Base-by-base conservation (phyloP, 2,888 invertebrate genomes). In the Clunio marinus region DNA sequence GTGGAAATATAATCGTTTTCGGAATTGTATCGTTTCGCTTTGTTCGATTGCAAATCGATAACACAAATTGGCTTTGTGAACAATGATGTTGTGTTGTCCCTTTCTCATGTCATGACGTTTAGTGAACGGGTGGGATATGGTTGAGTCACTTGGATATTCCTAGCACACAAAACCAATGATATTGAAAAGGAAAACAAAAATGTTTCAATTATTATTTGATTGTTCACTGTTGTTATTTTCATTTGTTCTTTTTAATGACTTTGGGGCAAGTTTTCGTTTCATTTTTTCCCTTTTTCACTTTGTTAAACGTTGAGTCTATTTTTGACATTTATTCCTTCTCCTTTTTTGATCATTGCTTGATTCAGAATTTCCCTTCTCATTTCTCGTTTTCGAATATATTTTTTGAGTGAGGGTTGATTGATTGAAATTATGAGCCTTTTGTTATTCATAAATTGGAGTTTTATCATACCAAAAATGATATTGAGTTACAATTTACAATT, bases 61-160 rank as follows among this genome's bases (percentile, higher is more conserved):
- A 55, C 66, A 55, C 32, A 66, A 66, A 66, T 66, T 66, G 66
- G 66, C 66, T 66, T 66, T 66, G 35, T 66, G 35, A 35, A 28
- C 32, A 55, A 66, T 55, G 35, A 32, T 66, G 66, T 66, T 35
- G 57, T 55, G 32, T 46, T 66, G 55, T 66, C 66, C 66, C 32
- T 28, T 55, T 45, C 62, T n/a, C 25, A 17, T 46, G 46, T 17
- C 27, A 27, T 46, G 57, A 5, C 4, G 59, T 20, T 15, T 57
- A 8, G 1, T 32, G 13, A n/a, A 32, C 32, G 59, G 25, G 37
- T 8, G 37, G 13, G 55, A 27, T 27, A 57, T 57, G 57, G 27
- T 25, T 1, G 15, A n/a, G 27, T 27, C 24, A 13, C 15, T 25
- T 27, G 15, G 17, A 20, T 7, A 46, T 46, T 46, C 22, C 17